Base-by-base conservation (phyloP, 2,797 vertebrate genomes). In the Adelosebastes latens region DNA sequence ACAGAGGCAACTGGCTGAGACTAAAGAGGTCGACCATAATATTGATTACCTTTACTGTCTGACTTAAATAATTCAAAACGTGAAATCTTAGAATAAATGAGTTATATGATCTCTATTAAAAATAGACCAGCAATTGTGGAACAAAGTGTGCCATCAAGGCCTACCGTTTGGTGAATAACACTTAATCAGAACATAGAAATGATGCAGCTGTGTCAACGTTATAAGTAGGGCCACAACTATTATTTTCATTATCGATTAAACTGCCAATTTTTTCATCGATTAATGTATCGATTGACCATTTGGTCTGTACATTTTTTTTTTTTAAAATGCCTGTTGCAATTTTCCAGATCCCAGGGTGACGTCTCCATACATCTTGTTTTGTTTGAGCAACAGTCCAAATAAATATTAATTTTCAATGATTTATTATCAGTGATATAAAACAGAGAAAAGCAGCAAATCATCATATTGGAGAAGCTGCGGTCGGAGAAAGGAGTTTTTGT, bases 351-450 rank as follows among this genome's bases (percentile, higher is more conserved):
- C 3, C 13, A 13, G n/a, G 2, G 3, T 36, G 31, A 31, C 2
- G 0, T 49, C 8, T 64, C 64, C 5, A 58, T 32, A 56, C n/a
- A 59, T 46, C 34, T 31, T 29, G 36, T 62, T 22, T 36, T 46
- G 13, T 29, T n/a, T 5, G 10, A 39, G 9, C 24, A 62, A 70
- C 46, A 20, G 24, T 18, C 46, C 20, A 12, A 58, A 63, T n/a
- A 25, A 16, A 12, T 1, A 4, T 36, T 0, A 0, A 8, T 31
- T 27, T 65, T 22, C 2, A 42, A 32, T 39, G 10, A 61, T 24
- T 68, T 6, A 49, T 58, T 8, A 14, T 29, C 4, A 32, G 36
- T 52, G 42, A 46, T 46, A n/a, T 22, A 16, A 52, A 63, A 4
- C 18, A 29, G 1, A 56, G 12, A 27, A 55, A 34, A 52, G 11